A percentile compares a stretch with the other conserved stretches of the same genome.
Conservation (phyloP, 2,113 vertebrate species). For the Ivindomyrus marchei region DNA sequence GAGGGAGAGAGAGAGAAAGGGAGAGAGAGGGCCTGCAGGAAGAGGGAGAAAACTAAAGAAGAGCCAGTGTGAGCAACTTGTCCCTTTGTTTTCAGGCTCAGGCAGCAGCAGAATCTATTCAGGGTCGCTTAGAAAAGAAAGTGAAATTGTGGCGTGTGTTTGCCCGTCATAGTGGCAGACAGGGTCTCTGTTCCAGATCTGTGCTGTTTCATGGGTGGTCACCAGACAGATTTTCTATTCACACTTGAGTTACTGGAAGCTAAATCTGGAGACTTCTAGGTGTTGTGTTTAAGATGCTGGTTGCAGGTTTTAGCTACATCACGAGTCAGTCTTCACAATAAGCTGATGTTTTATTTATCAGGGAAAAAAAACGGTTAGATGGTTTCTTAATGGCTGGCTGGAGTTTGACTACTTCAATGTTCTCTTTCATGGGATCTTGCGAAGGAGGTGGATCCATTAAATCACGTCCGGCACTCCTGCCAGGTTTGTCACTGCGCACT, state of each 20-base stretch:
- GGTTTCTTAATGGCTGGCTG: neutral
- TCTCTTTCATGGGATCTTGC: neutral
- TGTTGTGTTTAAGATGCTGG: neutral
- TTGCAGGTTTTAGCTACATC: neutral
- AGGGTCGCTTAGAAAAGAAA: neutral
- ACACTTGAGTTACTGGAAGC: neutral
- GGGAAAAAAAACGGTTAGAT: neutral
- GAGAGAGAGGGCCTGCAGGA: neutral
- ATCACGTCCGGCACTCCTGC: neutral
- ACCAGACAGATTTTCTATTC: neutral
- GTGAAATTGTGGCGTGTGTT: neutral
- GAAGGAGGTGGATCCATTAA: neutral
- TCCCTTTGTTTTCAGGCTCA: constrained; percentile 2
- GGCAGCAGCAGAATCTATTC: neutral
- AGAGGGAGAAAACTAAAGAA: neutral
- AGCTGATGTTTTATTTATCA: neutral
- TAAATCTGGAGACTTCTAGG: neutral
- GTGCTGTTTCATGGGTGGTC: neutral
- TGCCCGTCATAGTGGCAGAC: neutral
- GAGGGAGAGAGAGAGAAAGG: neutral
- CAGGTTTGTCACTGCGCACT: neutral
- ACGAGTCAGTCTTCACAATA: neutral
- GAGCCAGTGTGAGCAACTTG: constrained; percentile 15
- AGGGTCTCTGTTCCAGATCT: neutral
- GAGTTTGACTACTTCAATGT: neutral